A percentile compares a stretch with the other conserved stretches of the same genome.
phyloP scores from a whole-genome alignment of 2,113 vertebrate species.

The Campylomormyrus numenius region DNA sequence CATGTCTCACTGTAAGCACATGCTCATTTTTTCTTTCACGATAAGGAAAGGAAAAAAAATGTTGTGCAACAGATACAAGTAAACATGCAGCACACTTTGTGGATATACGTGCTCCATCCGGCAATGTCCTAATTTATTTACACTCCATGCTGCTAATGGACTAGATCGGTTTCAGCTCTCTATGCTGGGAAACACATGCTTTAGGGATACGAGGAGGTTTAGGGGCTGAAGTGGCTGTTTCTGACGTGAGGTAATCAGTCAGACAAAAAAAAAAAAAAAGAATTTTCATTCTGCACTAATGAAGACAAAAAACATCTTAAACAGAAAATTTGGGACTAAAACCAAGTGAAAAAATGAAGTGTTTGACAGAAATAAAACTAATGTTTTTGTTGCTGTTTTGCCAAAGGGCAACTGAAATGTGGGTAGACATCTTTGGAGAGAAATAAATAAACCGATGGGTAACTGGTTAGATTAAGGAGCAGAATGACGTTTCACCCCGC shows the following conservation, averaged over 20 bases:
- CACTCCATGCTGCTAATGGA: not conserved
- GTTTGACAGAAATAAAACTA: not conserved
- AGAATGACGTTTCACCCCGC: slow-evolving; percentile 5
- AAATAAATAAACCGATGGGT: slow-evolving; percentile 9
- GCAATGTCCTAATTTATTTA: not conserved
- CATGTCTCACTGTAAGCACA: not conserved
- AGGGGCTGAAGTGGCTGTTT: not conserved
- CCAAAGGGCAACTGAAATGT: not conserved
- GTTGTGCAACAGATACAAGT: not conserved
- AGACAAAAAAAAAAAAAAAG: not conserved
- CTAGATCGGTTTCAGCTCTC: not conserved
- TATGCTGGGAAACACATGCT: not conserved
- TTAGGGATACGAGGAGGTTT: not conserved
- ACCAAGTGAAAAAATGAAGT: not conserved
- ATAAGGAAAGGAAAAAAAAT: not conserved
- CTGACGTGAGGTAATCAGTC: not conserved
- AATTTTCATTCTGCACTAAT: not conserved
- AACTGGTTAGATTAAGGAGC: not conserved
- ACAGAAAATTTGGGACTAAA: not conserved
- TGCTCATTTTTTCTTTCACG: not conserved
- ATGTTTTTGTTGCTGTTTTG: not conserved
- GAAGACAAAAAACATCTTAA: not conserved
- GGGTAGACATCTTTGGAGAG: not conserved
- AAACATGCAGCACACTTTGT: not conserved
- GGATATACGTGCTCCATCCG: not conserved